Base-by-base conservation (phyloP, 2,113 vertebrate genomes). In the Geococcyx californianus region DNA sequence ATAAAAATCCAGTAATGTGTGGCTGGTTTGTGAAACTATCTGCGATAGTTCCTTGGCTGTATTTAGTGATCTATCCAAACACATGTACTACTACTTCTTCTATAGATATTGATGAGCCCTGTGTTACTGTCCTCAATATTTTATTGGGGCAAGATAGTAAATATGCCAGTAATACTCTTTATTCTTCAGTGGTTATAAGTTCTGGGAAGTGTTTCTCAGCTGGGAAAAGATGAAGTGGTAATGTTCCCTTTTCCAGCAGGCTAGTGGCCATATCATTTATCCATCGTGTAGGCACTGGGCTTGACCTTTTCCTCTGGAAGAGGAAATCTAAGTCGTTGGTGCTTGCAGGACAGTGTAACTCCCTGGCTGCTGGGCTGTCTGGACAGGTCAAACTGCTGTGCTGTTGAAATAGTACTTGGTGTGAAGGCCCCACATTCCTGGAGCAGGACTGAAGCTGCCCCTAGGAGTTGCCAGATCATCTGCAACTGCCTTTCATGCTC, bases 241-340 rank as follows among this genome's bases (percentile, higher is more conserved):
- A 62, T 18, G 29, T 1, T 47, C 13, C 19, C 19, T 10, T 54
- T 54, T 45, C 24, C 38, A 55, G 60, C 33, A 45, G 36, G 36
- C 11, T 18, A 5, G 69, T 9, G 38, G 54, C 47, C 55, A 24
- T 89, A 23, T 62, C 25, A 12, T 55, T 62, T 69, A 62, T 40
- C 40, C n/a, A 26, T 69, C 20, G 0, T 2, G 20, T 9, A 31
- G 16, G 49, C 0, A 6, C 49, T 80, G 40, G n/a, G 49, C 58
- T 55, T 1, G 6, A 31, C 58, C 64, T 87, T n/a, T 17, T 23
- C 28, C 49, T 29, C 18, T 11, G 55, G 29, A n/a, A 1, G 47
- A 38, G 24, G 47, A 24, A 40, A 4, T 16, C 6, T 18, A 5
- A 24, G 56, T 23, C 4, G n/a, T 17, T 3, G 3, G 34, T 18